Evolutionary conservation across 35 echinoderm and acorn worm species (phyloP).

Genomic region (Heliocidaris tuberculata): DNA sequence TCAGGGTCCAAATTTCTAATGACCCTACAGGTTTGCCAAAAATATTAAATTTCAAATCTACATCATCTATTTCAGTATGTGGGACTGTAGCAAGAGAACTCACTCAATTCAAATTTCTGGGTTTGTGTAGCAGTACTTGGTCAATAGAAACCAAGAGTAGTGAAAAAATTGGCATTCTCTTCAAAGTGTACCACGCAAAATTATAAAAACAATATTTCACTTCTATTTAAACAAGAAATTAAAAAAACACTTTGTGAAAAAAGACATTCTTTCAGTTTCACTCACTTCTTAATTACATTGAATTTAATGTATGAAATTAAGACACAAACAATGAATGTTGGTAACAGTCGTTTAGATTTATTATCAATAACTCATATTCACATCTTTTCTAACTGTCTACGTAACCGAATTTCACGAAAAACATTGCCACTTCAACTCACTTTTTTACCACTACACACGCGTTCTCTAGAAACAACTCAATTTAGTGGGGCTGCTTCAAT

Average conservation of each 20-base stretch:
- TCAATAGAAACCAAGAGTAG: not conserved
- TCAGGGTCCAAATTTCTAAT: too few relatives aligned
- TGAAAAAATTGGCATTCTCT: not conserved
- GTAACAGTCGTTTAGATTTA: not conserved
- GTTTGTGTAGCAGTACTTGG: not conserved
- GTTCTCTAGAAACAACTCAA: not conserved
- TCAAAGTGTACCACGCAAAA: too few relatives aligned
- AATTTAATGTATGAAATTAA: not conserved
- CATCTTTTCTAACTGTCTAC: not conserved
- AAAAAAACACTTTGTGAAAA: too few relatives aligned
- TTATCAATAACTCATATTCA: not conserved
- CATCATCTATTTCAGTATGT: conserved; percentile 54
- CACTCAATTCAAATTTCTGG: not conserved
- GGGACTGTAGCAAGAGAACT: not conserved
- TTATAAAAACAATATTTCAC: too few relatives aligned
- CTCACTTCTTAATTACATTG: not conserved
- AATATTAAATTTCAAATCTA: not conserved
- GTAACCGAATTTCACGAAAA: not conserved
- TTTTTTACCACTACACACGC: not conserved
- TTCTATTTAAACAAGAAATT: too few relatives aligned
- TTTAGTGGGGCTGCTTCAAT: not conserved
- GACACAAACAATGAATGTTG: not conserved
- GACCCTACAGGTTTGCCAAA: too few relatives aligned
- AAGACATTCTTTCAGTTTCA: not conserved
- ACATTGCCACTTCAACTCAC: not conserved